Conservation (phyloP, 2,797 vertebrate species). For the Bryconaethiops microstoma region DNA sequence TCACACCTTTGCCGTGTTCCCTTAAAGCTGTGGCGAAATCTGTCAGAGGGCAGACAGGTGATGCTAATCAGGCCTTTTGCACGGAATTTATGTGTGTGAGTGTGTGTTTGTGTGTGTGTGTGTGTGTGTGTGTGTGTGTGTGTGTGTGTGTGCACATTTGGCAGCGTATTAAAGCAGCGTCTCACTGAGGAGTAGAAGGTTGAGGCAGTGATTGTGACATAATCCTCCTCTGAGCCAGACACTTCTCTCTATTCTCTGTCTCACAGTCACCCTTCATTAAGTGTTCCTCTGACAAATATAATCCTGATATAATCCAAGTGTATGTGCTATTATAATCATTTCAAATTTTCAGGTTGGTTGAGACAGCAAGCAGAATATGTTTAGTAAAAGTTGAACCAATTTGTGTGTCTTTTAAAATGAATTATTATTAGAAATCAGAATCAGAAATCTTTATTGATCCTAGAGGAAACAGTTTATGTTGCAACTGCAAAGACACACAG, state of each 20-base stretch:
- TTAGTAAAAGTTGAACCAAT: background rate
- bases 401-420: no score
- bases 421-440: no score
- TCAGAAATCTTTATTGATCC: no score
- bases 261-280: conserved; percentile 48
- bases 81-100: background rate
- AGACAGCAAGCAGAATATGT: background rate
- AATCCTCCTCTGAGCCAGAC: conserved; percentile 35
- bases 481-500: no score
- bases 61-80: conserved; percentile 22
- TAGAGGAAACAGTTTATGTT: no score
- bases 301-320: conserved; percentile 39
- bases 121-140: background rate
- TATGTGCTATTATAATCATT: conserved; percentile 3
- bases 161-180: background rate
- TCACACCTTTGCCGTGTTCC: background rate
- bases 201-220: conserved; percentile 29
- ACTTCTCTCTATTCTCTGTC: conserved; percentile 30
- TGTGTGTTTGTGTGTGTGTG: background rate
- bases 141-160: background rate
- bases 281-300: conserved; percentile 36
- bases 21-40: background rate
- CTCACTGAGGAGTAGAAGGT: background rate
- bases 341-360: background rate
- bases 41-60: conserved; percentile 19